Evolutionary conservation across 2,888 invertebrate species (phyloP), one percentile per base, ranked within the genome.

Genomic region (Drosophila austrosaltans): DNA sequence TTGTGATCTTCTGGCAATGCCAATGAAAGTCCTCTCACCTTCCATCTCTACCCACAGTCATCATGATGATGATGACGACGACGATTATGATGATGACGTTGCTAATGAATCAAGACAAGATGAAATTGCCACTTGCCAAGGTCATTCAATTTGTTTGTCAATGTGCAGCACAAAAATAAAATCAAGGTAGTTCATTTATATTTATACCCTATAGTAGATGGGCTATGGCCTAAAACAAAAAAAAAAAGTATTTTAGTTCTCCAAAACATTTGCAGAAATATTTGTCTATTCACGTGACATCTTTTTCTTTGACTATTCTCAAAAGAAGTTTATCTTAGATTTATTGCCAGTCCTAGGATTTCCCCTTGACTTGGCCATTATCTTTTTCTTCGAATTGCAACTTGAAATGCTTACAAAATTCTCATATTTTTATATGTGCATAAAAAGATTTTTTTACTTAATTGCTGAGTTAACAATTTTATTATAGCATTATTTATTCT

Each of bases 1-100:
- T 79, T 84, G 87, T 87, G 88, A 87, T 82, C 78, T 74, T 63
- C 73, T 66, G 78, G 75, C 87, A 83, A 73, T 79, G 87, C 75
- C 83, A 87, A 82, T 72, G 87, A 82, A 79, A 78, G 82, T 82
- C 56, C 66, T 36, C 61, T 39, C 69, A 75, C 67, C 78, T 70
- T 59, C 56, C 61, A 59, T 53, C 78, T 65, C 48, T 66, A 56
- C 44, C 32, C 54, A 54, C 20, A 12, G 16, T 12, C 2, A 48
- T 66, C 48, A 10, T 48, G 10, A 22, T 10, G 22, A 48, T 40
- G n/a, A 8, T 53, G 25, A 32, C 25, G 16, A 39, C 12, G 2
- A 54, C 64, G 60, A 36, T 36, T 8, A 36, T 36, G 36, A 36
- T 36, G 36, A 79, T 84, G 86, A 87, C 77, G 82, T 63, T 56